These are phyloP conservation scores for Hymenopus coronatus DNA, from an alignment of 2,888 invertebrate genomes.

Conservation along the genomic window DNA sequence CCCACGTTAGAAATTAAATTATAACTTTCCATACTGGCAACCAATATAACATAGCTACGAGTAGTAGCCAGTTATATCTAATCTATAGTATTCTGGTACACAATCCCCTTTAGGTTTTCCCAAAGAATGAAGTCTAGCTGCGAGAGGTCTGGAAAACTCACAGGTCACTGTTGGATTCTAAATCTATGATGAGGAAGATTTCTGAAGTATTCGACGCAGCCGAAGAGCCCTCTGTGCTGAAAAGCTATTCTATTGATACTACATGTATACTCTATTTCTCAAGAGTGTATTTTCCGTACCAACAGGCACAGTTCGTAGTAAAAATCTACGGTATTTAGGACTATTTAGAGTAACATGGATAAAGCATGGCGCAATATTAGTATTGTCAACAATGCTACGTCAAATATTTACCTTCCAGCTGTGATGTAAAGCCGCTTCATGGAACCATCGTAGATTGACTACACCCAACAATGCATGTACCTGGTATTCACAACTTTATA, in stretches of 20 bases:
- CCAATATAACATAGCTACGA: too few relatives aligned
- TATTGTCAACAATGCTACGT: too few relatives aligned
- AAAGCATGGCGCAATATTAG: background rate
- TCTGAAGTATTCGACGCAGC: background rate
- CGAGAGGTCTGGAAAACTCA: too few relatives aligned
- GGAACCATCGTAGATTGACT: background rate
- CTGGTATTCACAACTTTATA: background rate
- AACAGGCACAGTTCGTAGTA: background rate
- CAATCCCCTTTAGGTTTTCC: too few relatives aligned
- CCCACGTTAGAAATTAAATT: too few relatives aligned
- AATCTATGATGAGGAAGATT: background rate
- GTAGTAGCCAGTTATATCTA: too few relatives aligned
- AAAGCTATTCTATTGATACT: background rate
- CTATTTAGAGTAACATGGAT: background rate
- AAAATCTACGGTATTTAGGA: background rate
- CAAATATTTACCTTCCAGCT: background rate
- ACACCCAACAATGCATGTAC: background rate
- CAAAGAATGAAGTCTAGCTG: too few relatives aligned
- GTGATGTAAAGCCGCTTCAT: background rate
- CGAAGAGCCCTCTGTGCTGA: background rate
- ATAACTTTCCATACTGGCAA: too few relatives aligned
- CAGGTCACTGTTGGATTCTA: too few relatives aligned
- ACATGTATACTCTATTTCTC: background rate
- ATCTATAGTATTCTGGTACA: too few relatives aligned
- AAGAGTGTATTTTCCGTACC: background rate